Evolutionary conservation across 1,140 invertebrate species (phyloP), one percentile per base, ranked within the genome.

Genomic region (Drosophila busckii): DNA sequence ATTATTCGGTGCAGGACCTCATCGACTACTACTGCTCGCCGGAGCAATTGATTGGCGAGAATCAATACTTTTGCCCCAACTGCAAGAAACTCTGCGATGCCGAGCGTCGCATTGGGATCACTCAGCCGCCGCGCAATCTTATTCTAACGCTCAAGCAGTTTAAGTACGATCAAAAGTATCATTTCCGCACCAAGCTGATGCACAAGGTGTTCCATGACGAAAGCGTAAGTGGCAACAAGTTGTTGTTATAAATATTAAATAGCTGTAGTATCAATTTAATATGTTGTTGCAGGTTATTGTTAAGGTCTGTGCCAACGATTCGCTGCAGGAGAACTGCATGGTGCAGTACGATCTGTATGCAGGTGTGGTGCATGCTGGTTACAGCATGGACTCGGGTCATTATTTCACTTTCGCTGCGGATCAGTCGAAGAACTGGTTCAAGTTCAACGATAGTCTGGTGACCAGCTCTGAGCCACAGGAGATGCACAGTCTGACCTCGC

Each of bases 331-430:
- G 45, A 67, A 68, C 12, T 80, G 59, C 7, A 65, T 55, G 3
- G 88, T 89, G 10, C 87, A 88, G 3, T 96, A 95, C 82, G 89
- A 90, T 5, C 82, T 96, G 0, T 95, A 94, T 73, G 93, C 93
- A 0, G 93, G 94, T 0, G 93, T 97, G 0, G 92, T 97, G 0
- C 95, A 97, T 84, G 93, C 92, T 0, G 95, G 95, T 1, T 91
- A 91, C 7, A 94, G 92, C 26, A 91, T 95, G 60, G 94, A 96
- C 73, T 93, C 93, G 3, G 95, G 95, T 0, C 95, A 97, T 84
- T 96, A 97, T 83, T 95, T 95, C 71, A 95, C 94, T 0, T 92
- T 94, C 64, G 94, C 93, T 0, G 90, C 92, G 17, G 92, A 94
- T 73, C 88, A 90, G 12, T 88, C 91, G 1, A 89, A 89, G 56